These are phyloP conservation scores for Spilogale gracilis DNA, from an alignment of 2,113 vertebrate species.

Conservation along the genomic window DNA sequence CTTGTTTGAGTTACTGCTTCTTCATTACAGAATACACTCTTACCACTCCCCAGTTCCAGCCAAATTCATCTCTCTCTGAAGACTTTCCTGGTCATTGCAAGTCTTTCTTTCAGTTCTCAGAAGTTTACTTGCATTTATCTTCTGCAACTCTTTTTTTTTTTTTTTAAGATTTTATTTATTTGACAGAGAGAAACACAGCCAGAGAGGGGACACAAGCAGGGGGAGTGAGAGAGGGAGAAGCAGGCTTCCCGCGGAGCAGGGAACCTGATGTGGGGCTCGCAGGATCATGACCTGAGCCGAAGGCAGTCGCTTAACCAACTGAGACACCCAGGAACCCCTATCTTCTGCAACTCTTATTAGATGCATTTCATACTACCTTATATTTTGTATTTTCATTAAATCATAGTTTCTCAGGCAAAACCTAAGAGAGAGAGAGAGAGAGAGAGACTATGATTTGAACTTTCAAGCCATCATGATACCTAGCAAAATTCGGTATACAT, in stretches of 20 bases:
- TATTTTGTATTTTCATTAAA: constrained; percentile 26
- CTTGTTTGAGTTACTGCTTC: neutral
- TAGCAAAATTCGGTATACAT: neutral
- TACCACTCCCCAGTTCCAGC: neutral
- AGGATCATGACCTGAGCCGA: no score
- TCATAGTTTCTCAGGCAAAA: neutral
- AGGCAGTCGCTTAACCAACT: no score
- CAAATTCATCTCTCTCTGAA: neutral
- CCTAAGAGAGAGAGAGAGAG: neutral
- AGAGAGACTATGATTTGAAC: neutral
- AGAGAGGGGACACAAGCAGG: no score
- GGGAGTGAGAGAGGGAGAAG: no score
- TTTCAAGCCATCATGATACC: neutral
- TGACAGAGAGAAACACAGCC: no score
- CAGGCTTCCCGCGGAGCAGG: no score
- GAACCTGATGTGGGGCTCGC: no score
- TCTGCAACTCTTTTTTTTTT: neutral
- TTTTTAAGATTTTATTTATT: no score
- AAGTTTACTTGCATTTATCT: neutral
- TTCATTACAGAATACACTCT: neutral
- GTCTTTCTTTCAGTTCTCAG: neutral
- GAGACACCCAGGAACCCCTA: neutral
- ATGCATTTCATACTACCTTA: neutral
- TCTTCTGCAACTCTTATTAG: neutral
- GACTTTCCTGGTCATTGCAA: neutral